Base-by-base conservation (phyloP, 2,113 vertebrate genomes). In the Syngnathus typhle region DNA sequence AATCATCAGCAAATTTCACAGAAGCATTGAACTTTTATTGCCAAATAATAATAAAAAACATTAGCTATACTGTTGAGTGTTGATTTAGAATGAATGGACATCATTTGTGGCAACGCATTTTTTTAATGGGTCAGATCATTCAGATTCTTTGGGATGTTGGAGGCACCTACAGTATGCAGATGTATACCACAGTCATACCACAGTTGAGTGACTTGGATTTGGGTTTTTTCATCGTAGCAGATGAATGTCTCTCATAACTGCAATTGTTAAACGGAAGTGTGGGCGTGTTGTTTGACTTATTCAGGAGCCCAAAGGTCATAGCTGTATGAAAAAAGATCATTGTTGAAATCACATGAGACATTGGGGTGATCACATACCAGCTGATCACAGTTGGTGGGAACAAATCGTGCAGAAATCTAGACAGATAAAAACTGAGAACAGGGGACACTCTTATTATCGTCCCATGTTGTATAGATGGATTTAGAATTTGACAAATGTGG, bases 181-280 rank as follows among this genome's bases (percentile, higher is more conserved):
- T 44, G n/a, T 15, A 7, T 80, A 75, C 74, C 81, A 82, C 80
- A 54, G 61, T 65, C 77, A 65, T 68, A 27, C 12, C 64, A 36
- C 56, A 60, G 54, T 1, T 58, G 27, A 15, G 27, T 56, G 55
- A 36, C 65, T 67, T 56, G 55, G 19, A 63, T 47, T 51, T 68
- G 68, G 56, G 41, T 64, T 61, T 73, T 76, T 70, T 64, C 65
- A 69, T 66, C 43, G 23, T 2, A 21, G 13, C 60, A 54, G 44
- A 19, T 46, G 44, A 23, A 13, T 55, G 38, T 36, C 16, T 41
- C 68, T 58, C 49, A 64, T 23, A 49, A 0, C 19, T 54, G 37
- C 27, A 64, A 47, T 23, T n/a, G 41, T 23, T 56, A 7, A 13
- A 43, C 56, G 55, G 44, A 44, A 60, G 27, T 32, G 64, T 70